These are phyloP conservation scores for Acipenser oxyrinchus DNA, from an alignment of 2,797 vertebrate genomes.

Conservation along the genomic window DNA sequence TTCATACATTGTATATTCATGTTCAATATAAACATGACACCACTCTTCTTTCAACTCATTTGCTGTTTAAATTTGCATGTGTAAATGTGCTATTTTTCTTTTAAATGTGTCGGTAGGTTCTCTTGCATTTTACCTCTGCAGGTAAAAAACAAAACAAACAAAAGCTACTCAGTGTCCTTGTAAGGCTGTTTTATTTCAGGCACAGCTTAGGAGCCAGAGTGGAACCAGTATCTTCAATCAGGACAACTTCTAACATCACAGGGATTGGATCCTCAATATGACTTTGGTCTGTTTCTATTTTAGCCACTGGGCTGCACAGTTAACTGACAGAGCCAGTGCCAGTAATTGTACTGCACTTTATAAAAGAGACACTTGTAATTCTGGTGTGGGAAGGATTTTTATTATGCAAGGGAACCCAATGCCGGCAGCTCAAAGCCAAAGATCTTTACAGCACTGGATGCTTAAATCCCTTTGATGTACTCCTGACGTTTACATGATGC, in stretches of 20 bases:
- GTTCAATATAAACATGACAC: slow-evolving; percentile 14
- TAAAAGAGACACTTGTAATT: slow-evolving; percentile 44
- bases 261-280: neutral
- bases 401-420: slow-evolving; percentile 20
- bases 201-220: too few species aligned
- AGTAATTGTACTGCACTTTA: slow-evolving; percentile 34
- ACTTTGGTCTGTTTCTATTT: neutral
- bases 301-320: neutral
- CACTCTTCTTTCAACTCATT: neutral
- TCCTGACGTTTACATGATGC: neutral
- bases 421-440: slow-evolving; percentile 18
- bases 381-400: slow-evolving; percentile 37
- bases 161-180: too few species aligned
- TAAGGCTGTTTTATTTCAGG: too few species aligned
- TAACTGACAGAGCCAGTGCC: slow-evolving; percentile 17
- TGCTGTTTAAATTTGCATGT: neutral
- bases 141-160: neutral
- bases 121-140: neutral
- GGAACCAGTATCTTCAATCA: neutral
- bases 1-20: slow-evolving; percentile 1
- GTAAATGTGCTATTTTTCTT: neutral
- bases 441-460: slow-evolving; percentile 27
- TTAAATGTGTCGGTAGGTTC: neutral
- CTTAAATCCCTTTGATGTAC: slow-evolving; percentile 35
- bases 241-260: neutral